Conservation (phyloP, 2,797 vertebrate species). For the Chaunax sp. region DNA sequence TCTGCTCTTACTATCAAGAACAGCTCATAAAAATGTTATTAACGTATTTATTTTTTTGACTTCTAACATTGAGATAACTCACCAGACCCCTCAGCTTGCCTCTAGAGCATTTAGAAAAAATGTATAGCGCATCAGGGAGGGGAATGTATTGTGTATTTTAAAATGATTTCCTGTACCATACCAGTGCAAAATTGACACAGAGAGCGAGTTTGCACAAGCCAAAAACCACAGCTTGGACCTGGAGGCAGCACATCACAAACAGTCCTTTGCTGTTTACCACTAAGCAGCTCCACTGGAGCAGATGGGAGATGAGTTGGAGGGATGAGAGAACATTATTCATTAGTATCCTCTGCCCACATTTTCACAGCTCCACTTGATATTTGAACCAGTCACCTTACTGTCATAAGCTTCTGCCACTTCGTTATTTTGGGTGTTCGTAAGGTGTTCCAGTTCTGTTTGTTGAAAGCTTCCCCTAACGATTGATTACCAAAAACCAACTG, state of each 20-base stretch:
- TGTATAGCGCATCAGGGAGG: slow-evolving; percentile 6
- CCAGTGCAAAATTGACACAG: slow-evolving; percentile 27
- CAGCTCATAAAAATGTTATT: slow-evolving; percentile 44
- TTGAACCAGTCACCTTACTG: slow-evolving; percentile 38
- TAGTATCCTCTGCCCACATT: slow-evolving; percentile 42
- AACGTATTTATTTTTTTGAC: slow-evolving; percentile 13
- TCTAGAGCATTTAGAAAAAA: slow-evolving; percentile 29
- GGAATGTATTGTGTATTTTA: slow-evolving; percentile 35
- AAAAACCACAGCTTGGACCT: slow-evolving; percentile 41
- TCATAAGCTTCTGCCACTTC: slow-evolving; percentile 33
- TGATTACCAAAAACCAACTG: not conserved
- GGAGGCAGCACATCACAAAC: slow-evolving; percentile 40
- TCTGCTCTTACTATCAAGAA: slow-evolving; percentile 15
- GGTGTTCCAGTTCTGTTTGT: slow-evolving; percentile 21
- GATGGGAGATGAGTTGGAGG: slow-evolving; percentile 50
- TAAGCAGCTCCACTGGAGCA: slow-evolving; percentile 45
- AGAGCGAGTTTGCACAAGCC: slow-evolving; percentile 27
- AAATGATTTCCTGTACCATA: slow-evolving; percentile 40
- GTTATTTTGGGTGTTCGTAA: slow-evolving; percentile 38
- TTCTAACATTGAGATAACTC: slow-evolving; percentile 31
- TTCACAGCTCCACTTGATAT: slow-evolving; percentile 43
- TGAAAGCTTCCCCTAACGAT: slow-evolving; percentile 41
- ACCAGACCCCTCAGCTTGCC: slow-evolving; percentile 20
- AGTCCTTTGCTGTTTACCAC: slow-evolving; percentile 42
- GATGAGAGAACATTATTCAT: slow-evolving; percentile 52